phyloP scores from a whole-genome alignment of 1,140 invertebrate genomes.

The Euglossa dilemma region DNA sequence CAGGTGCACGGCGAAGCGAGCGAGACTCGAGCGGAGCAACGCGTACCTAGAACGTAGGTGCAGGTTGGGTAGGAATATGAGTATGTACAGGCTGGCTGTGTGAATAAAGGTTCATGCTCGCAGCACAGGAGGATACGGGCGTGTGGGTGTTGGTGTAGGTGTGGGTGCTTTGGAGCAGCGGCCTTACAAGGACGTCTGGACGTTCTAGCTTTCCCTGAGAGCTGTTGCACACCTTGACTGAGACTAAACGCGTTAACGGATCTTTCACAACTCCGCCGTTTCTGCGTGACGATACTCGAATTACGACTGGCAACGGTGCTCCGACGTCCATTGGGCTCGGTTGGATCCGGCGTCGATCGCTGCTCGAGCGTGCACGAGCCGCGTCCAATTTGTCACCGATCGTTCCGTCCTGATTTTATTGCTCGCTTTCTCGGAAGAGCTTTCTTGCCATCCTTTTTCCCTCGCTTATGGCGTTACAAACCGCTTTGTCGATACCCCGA shows the following conservation, averaged over 20 bases:
- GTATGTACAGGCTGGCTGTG: neutral
- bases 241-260: constrained; percentile 54
- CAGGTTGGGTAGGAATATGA: constrained; percentile 45
- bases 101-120: constrained; percentile 46
- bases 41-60: constrained; percentile 27
- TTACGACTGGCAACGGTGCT: neutral
- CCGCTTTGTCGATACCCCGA: too few species aligned
- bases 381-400: neutral
- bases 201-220: constrained; percentile 59
- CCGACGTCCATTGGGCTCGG: neutral
- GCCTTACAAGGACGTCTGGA: constrained; percentile 67
- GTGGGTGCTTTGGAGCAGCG: constrained; percentile 64
- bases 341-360: neutral
- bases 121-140: neutral
- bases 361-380: neutral
- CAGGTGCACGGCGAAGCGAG: constrained; percentile 20
- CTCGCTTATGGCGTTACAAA: too few species aligned
- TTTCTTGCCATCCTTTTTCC: neutral
- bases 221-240: constrained; percentile 40
- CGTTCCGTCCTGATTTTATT: neutral
- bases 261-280: constrained; percentile 39
- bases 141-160: constrained; percentile 51
- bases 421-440: neutral
- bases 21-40: neutral
- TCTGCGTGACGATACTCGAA: constrained; percentile 19